Conservation (phyloP, 2,113 vertebrate genomes). For the Cranoglanis bouderius region DNA sequence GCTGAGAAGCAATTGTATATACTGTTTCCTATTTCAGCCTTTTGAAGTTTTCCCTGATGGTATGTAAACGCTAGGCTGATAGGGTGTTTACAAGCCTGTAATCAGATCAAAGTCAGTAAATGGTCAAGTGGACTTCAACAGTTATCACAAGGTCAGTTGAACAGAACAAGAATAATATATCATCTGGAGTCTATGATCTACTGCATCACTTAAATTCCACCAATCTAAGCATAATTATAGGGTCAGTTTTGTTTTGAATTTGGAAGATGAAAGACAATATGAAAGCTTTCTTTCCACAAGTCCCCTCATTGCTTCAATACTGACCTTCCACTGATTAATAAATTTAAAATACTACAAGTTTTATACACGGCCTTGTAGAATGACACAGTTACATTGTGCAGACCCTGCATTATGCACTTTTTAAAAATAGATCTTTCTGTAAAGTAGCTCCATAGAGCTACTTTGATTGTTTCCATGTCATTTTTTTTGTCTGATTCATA, state of each 20-base stretch:
- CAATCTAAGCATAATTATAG: not conserved
- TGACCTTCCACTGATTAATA: not conserved
- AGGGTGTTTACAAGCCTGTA: not conserved
- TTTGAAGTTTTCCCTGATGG: not conserved
- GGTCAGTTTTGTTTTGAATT: not conserved
- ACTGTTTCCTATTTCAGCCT: not conserved
- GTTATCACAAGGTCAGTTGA: not conserved
- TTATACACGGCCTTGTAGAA: conserved; percentile 18
- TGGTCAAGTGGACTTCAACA: conserved; percentile 12
- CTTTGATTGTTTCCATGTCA: conserved; percentile 57
- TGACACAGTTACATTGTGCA: conserved; percentile 12
- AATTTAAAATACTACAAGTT: conserved; percentile 9
- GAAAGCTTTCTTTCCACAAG: not conserved
- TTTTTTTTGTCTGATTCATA: not conserved
- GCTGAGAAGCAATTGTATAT: conserved; percentile 3
- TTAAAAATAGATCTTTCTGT: not conserved
- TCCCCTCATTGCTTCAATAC: too few species aligned
- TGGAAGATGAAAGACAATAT: not conserved
- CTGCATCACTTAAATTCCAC: not conserved
- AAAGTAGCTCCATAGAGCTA: conserved; percentile 28
- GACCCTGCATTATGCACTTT: conserved; percentile 5
- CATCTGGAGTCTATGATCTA: not conserved
- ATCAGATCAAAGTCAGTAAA: conserved; percentile 21
- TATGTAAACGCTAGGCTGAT: not conserved
- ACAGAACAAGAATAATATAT: not conserved